Evolutionary conservation across 2,797 vertebrate genomes (phyloP).

Genomic region (Siniperca undulata): DNA sequence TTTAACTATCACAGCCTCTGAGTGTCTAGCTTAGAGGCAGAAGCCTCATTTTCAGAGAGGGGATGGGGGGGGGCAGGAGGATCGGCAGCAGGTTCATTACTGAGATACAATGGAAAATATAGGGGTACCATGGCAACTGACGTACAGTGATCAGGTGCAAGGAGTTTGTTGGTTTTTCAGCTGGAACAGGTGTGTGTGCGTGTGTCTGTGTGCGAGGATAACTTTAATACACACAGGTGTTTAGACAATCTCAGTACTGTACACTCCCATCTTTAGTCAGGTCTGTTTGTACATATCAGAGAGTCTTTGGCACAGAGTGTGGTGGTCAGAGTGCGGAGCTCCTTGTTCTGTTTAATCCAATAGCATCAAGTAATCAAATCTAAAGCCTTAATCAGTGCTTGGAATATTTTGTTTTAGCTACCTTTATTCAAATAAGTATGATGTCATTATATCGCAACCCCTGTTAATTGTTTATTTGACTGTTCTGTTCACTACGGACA

Average conservation of each 20-base stretch:
- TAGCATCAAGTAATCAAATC: conserved; percentile 71
- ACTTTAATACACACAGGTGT: conserved; percentile 70
- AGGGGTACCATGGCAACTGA: conserved; percentile 63
- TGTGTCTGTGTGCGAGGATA: conserved; percentile 52
- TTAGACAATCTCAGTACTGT: conserved; percentile 81
- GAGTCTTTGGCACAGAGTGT: conserved; percentile 47
- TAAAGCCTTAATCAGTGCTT: conserved; percentile 80
- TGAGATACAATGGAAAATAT: conserved; percentile 54
- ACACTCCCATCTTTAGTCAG: conserved; percentile 74
- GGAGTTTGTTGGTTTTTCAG: conserved; percentile 53
- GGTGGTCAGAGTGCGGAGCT: conserved; percentile 40
- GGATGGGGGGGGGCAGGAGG: background rate
- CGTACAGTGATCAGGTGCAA: conserved; percentile 39
- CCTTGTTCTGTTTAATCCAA: conserved; percentile 59
- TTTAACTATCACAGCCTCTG: conserved; percentile 51
- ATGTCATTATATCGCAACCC: conserved; percentile 70
- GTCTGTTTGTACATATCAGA: conserved; percentile 81
- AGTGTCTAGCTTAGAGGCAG: conserved; percentile 52
- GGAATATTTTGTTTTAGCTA: conserved; percentile 68
- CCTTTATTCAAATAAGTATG: conserved; percentile 71
- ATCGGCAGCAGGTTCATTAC: conserved; percentile 46
- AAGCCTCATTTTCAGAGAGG: conserved; percentile 34
- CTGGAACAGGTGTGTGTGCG: conserved; percentile 47
- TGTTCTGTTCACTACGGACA: conserved; percentile 55
- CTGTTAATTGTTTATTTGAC: conserved; percentile 58